A percentile compares a stretch with the other conserved stretches of the same genome.
phyloP scores from a whole-genome alignment of 2,888 invertebrate genomes.

The Syrista parreyssii region DNA sequence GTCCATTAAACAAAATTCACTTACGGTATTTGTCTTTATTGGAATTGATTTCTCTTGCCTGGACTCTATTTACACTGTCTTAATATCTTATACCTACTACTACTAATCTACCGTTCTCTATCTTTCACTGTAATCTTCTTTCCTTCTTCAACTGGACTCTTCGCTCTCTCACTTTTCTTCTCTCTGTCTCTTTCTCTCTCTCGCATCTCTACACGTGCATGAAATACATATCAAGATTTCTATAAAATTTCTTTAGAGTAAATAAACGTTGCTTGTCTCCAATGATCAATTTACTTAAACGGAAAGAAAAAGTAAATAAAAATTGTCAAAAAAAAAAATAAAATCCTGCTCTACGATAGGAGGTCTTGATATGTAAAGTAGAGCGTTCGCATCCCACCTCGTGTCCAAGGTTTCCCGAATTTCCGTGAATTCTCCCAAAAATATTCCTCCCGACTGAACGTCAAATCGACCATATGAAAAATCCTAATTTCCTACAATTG shows the following conservation, averaged over 20 bases:
- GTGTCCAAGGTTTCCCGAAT: background rate
- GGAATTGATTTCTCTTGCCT: conserved; percentile 20
- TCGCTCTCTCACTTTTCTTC: conserved; percentile 1
- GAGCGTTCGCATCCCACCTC: conserved; percentile 12
- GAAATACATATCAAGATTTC: conserved; percentile 34
- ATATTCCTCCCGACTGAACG: background rate
- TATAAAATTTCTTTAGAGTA: conserved; percentile 4
- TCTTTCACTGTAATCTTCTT: conserved; percentile 17
- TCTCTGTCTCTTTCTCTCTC: conserved; percentile 15
- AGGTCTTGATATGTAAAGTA: conserved; percentile 20
- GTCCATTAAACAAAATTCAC: background rate
- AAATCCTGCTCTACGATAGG: background rate
- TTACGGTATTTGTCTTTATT: background rate
- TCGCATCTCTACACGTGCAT: conserved; percentile 25
- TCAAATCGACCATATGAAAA: background rate
- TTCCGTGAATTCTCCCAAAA: background rate
- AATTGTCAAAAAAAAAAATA: no score
- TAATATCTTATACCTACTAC: conserved; percentile 16
- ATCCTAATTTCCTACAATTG: background rate
- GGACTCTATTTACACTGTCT: conserved; percentile 10
- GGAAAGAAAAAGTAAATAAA: background rate
- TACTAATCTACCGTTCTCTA: conserved; percentile 19
- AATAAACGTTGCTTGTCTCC: conserved; percentile 3
- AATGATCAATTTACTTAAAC: background rate
- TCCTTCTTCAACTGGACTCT: conserved; percentile 10